Percentiles rank a stretch among this genome's conserved stretches.
Conservation (phyloP, 2,888 invertebrate species). For the Diachrysia chrysitis region DNA sequence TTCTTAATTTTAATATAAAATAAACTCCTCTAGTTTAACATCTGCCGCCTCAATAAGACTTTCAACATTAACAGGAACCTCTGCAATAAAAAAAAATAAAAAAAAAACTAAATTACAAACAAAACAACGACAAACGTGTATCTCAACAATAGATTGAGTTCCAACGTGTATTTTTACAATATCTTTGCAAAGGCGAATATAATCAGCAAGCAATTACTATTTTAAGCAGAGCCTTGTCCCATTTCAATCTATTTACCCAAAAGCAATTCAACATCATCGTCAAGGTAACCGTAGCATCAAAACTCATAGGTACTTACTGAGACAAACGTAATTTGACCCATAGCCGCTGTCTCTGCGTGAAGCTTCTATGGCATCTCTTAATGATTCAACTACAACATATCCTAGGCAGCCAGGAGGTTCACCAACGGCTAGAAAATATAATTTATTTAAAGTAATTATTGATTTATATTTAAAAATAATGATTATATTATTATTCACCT, state of each 20-base stretch:
- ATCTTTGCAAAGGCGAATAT: too few species aligned
- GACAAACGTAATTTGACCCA: constrained; percentile 54
- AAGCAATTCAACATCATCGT: too few species aligned
- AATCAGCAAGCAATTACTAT: too few species aligned
- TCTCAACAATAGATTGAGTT: too few species aligned
- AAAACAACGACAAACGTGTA: too few species aligned
- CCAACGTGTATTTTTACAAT: too few species aligned
- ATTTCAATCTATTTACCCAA: too few species aligned
- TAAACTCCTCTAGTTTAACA: constrained; percentile 67
- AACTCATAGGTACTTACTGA: constrained; percentile 58
- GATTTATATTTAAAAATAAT: too few species aligned
- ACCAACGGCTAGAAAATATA: constrained; percentile 59
- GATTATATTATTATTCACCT: constrained; percentile 54
- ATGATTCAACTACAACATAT: constrained; percentile 64
- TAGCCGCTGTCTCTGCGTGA: constrained; percentile 66
- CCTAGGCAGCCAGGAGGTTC: constrained; percentile 67
- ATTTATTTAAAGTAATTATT: background rate
- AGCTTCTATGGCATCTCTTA: constrained; percentile 64
- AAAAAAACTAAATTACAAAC: background rate
- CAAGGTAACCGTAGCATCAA: too few species aligned
- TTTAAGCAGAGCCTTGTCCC: too few species aligned
- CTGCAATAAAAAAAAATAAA: constrained; percentile 54
- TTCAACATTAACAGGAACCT: constrained; percentile 69
- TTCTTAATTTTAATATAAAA: constrained; percentile 51
- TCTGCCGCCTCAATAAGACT: constrained; percentile 64